phyloP scores from a whole-genome alignment of 2,797 vertebrate species.

The Anniella stebbinsi region DNA sequence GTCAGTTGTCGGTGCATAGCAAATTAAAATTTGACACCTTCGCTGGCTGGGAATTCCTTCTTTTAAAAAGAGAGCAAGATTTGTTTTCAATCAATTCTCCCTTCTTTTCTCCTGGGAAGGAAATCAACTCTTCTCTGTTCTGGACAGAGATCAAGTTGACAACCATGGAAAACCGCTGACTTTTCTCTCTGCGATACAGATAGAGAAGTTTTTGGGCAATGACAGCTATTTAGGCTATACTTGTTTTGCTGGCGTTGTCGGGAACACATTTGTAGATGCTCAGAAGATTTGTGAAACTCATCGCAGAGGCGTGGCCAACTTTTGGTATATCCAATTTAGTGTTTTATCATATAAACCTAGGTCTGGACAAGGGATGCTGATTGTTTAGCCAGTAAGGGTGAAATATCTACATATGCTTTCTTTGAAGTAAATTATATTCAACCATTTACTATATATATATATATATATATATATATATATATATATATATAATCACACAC shows the following conservation, averaged over 20 bases:
- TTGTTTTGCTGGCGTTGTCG: constrained; percentile 1
- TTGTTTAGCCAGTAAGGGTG: not conserved
- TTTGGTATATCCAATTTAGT: not conserved
- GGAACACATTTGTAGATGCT: constrained; percentile 3
- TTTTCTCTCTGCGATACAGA: constrained; percentile 25
- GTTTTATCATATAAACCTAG: too few relatives aligned
- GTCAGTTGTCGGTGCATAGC: constrained; percentile 64
- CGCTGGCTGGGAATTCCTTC: constrained; percentile 54
- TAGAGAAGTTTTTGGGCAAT: constrained; percentile 20
- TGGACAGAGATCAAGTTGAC: constrained; percentile 48
- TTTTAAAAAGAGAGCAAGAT: constrained; percentile 35
- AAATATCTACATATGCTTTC: not conserved
- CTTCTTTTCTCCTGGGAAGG: constrained; percentile 41
- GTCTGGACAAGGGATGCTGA: not conserved
- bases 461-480: too few relatives aligned
- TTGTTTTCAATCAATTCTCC: constrained; percentile 36
- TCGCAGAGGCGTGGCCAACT: not conserved
- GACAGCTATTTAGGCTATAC: not conserved
- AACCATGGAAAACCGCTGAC: constrained; percentile 48
- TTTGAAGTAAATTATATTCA: too few relatives aligned
- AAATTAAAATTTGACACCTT: constrained; percentile 69
- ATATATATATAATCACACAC: too few relatives aligned
- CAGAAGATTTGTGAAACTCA: not conserved
- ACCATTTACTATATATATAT: too few relatives aligned
- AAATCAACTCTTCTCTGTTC: constrained; percentile 39